phyloP scores from a whole-genome alignment of 2,888 invertebrate species.

The Neoscelio sp. region DNA sequence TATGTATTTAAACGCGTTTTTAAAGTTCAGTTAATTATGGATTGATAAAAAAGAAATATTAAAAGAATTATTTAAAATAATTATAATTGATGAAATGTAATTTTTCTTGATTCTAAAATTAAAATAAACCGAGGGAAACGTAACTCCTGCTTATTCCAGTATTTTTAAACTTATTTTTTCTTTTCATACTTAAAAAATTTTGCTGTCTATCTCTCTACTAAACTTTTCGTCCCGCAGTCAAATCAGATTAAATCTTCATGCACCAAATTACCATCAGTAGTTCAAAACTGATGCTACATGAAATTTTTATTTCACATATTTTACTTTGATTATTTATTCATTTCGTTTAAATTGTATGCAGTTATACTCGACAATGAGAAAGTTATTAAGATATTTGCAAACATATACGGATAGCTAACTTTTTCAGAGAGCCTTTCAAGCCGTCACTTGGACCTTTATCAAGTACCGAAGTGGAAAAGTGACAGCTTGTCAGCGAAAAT shows the following conservation, averaged over 20 bases:
- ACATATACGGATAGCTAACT: constrained; percentile 5
- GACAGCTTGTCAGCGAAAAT: constrained; percentile 24
- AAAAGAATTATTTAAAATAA: too few species aligned
- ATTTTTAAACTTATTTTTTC: neutral
- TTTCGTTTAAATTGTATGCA: too few species aligned
- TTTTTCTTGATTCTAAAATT: too few species aligned
- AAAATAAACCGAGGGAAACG: constrained; percentile 28
- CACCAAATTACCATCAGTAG: constrained; percentile 26
- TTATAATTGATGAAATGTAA: too few species aligned
- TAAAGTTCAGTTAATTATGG: too few species aligned
- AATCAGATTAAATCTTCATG: constrained; percentile 47
- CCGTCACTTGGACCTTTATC: constrained; percentile 27
- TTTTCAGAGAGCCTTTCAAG: constrained; percentile 19
- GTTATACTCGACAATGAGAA: too few species aligned
- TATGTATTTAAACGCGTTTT: neutral
- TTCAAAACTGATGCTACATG: too few species aligned
- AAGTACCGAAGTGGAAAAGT: constrained; percentile 33
- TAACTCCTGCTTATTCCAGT: constrained; percentile 17
- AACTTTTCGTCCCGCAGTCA: constrained; percentile 32
- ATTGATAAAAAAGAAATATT: too few species aligned
- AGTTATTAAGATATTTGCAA: constrained; percentile 51
- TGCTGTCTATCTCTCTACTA: neutral
- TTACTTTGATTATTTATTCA: too few species aligned
- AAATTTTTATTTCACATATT: constrained; percentile 34
- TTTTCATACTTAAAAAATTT: neutral